Evolutionary conservation across 2,797 vertebrate genomes (phyloP).

Genomic region (Notamacropus eugenii): DNA sequence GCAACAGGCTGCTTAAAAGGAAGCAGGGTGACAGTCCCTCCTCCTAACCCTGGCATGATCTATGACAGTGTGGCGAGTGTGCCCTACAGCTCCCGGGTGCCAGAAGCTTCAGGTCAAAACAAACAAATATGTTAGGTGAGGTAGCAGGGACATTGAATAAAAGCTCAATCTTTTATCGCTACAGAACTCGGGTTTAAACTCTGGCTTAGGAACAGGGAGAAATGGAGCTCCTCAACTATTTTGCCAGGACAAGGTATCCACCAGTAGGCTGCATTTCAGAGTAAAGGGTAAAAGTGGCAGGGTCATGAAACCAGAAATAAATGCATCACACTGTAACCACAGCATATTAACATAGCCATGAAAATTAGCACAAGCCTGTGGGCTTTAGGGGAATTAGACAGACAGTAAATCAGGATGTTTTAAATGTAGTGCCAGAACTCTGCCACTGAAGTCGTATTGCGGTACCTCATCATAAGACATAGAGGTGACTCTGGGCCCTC

Average conservation of each 20-base stretch:
- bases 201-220: neutral
- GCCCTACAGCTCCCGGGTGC: neutral
- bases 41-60: neutral
- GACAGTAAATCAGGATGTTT: neutral
- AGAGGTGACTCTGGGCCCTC: neutral
- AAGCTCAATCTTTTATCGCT: neutral
- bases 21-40: neutral
- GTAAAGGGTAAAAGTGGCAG: neutral
- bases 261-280: no score
- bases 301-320: neutral
- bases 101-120: neutral
- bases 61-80: neutral
- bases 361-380: neutral
- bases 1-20: slow-evolving; percentile 70
- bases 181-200: accelerated
- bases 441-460: neutral
- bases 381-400: neutral
- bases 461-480: neutral
- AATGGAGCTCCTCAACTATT: neutral
- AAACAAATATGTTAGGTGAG: neutral
- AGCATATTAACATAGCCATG: neutral
- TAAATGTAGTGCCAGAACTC: neutral
- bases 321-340: neutral
- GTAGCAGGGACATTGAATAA: neutral
- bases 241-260: no score